Percentiles rank a stretch among this genome's conserved stretches.
Evolutionary conservation across 2,888 invertebrate species (phyloP).

Genomic region (Cremastobaeus sp.): DNA sequence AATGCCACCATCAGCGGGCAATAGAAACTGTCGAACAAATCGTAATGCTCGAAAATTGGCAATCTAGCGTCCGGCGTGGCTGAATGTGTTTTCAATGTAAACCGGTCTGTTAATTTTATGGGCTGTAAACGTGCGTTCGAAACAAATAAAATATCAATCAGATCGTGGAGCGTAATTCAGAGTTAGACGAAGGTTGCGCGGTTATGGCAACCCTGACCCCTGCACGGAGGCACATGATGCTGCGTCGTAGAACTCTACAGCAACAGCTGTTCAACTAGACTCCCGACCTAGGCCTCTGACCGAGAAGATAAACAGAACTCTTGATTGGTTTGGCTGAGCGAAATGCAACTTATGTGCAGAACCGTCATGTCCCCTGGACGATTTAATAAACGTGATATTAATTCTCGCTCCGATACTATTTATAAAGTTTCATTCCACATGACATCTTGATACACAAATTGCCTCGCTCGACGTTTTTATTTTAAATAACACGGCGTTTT

Average conservation of each 20-base stretch:
- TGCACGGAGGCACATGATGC: constrained; percentile 52
- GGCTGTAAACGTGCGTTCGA: not conserved
- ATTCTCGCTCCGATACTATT: constrained; percentile 46
- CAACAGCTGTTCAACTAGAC: constrained; percentile 60
- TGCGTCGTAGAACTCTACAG: constrained; percentile 56
- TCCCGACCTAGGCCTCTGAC: constrained; percentile 65
- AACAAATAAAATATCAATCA: constrained; percentile 51
- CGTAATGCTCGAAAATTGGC: not conserved
- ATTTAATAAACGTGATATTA: constrained; percentile 50
- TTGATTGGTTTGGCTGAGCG: constrained; percentile 59
- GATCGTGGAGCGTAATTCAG: constrained; percentile 34
- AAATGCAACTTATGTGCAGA: constrained; percentile 55
- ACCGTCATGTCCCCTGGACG: constrained; percentile 35
- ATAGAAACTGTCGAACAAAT: not conserved
- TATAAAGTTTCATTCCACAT: constrained; percentile 39
- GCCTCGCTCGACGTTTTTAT: not conserved
- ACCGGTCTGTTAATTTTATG: constrained; percentile 28
- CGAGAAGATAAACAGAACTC: constrained; percentile 60
- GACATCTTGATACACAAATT: constrained; percentile 34
- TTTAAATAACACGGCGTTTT: not conserved
- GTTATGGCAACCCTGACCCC: constrained; percentile 61
- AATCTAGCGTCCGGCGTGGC: not conserved
- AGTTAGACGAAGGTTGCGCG: constrained; percentile 46
- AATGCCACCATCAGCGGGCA: not conserved
- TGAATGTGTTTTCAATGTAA: constrained; percentile 34